Evolutionary conservation across 2,113 vertebrate species (phyloP).

Genomic region (Phycodurus eques): DNA sequence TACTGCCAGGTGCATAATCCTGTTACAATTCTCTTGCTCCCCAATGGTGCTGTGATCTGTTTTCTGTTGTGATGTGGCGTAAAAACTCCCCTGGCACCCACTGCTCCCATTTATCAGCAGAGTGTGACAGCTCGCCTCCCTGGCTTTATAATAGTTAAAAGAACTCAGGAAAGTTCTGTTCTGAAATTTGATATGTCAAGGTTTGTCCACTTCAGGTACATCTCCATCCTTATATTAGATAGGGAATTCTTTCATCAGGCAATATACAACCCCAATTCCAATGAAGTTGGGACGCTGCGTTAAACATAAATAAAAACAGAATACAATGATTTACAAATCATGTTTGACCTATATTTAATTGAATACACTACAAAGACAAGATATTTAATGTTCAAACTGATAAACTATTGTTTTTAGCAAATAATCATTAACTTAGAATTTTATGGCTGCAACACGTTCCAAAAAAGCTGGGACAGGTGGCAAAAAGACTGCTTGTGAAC

Average conservation of each 20-base stretch:
- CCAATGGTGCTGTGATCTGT: constrained; percentile 39
- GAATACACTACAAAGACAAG: no score
- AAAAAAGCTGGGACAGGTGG: no score
- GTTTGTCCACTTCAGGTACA: neutral
- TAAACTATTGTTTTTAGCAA: no score
- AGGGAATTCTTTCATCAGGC: neutral
- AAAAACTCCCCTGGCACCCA: constrained; percentile 29
- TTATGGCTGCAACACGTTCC: no score
- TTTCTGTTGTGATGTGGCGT: constrained; percentile 36
- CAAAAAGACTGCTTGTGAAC: no score
- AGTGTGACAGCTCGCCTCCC: constrained; percentile 13
- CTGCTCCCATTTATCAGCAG: constrained; percentile 22
- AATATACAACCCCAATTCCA: neutral
- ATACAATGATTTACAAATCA: no score
- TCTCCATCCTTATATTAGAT: neutral
- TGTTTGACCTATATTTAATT: no score
- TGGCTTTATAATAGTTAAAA: constrained; percentile 21
- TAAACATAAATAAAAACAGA: no score
- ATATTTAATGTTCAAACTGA: no score
- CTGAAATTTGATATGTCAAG: constrained; percentile 4
- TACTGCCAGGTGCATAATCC: constrained; percentile 62
- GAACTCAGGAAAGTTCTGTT: constrained; percentile 10
- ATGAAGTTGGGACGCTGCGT: no score
- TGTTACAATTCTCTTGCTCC: constrained; percentile 40
- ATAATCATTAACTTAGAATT: no score